A percentile compares a stretch with the other conserved stretches of the same genome.
These are phyloP conservation scores for Caranx melampygus DNA, from an alignment of 2,113 vertebrate species.

Conservation along the genomic window DNA sequence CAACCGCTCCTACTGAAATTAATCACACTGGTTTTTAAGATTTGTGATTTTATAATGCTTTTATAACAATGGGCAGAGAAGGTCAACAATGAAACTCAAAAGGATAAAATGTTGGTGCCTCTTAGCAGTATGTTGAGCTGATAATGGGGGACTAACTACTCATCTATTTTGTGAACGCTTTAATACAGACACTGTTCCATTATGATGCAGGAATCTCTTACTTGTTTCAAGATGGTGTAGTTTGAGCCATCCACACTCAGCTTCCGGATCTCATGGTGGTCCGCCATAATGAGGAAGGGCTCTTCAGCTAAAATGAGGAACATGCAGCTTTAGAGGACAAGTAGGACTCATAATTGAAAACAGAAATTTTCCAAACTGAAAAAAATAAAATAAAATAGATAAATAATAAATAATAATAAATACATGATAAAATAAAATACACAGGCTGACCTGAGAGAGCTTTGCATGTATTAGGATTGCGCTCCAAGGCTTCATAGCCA, in stretches of 20 bases:
- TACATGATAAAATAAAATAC: background rate
- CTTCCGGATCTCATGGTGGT: slow-evolving; percentile 98
- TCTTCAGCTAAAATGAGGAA: slow-evolving; percentile 89
- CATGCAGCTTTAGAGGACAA: background rate
- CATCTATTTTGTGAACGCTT: background rate
- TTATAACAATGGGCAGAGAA: background rate
- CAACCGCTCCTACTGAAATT: no score
- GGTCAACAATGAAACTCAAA: background rate
- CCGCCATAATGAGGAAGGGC: slow-evolving; percentile 97
- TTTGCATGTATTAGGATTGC: slow-evolving; percentile 92
- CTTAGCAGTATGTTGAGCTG: background rate
- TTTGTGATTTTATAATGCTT: no score
- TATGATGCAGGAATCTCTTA: slow-evolving; percentile 65
- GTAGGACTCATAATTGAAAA: background rate
- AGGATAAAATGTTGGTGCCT: slow-evolving; percentile 1
- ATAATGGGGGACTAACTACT: background rate
- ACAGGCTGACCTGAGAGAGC: slow-evolving; percentile 89
- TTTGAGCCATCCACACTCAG: slow-evolving; percentile 97
- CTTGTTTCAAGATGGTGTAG: slow-evolving; percentile 98
- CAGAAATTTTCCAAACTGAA: background rate
- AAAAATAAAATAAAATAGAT: background rate
- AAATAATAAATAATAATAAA: background rate
- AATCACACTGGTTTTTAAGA: no score
- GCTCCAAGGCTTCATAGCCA: slow-evolving; percentile 91
- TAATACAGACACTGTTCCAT: background rate